Evolutionary conservation across 2,888 invertebrate species (phyloP).

Genomic region (Rhingia campestris): DNA sequence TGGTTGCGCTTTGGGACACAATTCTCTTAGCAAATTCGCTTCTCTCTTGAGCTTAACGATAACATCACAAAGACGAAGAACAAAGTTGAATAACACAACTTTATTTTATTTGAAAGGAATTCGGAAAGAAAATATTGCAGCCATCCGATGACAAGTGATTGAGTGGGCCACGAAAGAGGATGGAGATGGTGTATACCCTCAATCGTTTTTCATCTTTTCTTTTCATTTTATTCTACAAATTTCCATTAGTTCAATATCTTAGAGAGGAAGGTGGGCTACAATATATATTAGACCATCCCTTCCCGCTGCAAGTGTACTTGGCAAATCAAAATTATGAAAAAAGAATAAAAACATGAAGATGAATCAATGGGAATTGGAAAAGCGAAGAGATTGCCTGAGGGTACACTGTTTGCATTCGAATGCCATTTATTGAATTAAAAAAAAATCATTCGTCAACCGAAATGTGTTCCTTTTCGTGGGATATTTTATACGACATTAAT

Average conservation of each 20-base stretch:
- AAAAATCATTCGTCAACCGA: slow-evolving; percentile 66
- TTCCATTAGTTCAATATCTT: slow-evolving; percentile 70
- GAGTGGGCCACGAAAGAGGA: slow-evolving; percentile 14
- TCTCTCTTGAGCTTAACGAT: slow-evolving; percentile 32
- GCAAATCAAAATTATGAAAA: slow-evolving; percentile 71
- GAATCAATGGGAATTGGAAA: slow-evolving; percentile 54
- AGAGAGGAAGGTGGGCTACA: slow-evolving; percentile 1
- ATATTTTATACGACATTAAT: slow-evolving; percentile 24
- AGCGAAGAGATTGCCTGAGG: slow-evolving; percentile 60
- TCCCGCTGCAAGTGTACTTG: slow-evolving; percentile 47
- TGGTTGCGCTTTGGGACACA: slow-evolving; percentile 45
- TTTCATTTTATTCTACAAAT: slow-evolving; percentile 54
- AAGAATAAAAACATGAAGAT: slow-evolving; percentile 42
- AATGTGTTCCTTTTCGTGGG: slow-evolving; percentile 41
- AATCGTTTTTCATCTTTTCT: slow-evolving; percentile 48
- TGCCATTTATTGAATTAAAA: slow-evolving; percentile 74
- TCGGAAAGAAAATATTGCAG: slow-evolving; percentile 56
- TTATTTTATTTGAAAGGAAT: slow-evolving; percentile 30
- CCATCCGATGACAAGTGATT: slow-evolving; percentile 61
- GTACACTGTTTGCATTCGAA: slow-evolving; percentile 72
- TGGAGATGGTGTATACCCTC: slow-evolving; percentile 29
- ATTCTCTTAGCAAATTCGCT: slow-evolving; percentile 21
- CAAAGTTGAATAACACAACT: slow-evolving; percentile 14
- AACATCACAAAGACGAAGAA: slow-evolving; percentile 41
- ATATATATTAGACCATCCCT: slow-evolving; percentile 1